These are phyloP conservation scores for Entosphenus tridentatus DNA, from an alignment of 2,113 vertebrate genomes.

Conservation along the genomic window DNA sequence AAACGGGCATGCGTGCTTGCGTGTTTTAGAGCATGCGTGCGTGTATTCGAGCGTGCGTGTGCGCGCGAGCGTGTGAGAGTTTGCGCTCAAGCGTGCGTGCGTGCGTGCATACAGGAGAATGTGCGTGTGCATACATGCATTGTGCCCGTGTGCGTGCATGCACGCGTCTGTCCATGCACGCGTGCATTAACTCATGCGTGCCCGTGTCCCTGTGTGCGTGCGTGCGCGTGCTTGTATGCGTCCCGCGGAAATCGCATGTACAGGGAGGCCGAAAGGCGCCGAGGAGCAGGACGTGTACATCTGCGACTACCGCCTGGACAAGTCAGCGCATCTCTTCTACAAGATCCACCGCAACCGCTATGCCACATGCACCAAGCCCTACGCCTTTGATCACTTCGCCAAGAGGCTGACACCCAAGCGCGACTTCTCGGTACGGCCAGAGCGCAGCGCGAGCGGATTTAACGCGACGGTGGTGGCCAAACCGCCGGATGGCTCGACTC, in stretches of 20 bases:
- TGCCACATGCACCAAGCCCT: slow-evolving; percentile 5
- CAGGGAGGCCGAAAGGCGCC: not conserved
- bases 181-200: not conserved
- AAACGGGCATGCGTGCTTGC: not conserved
- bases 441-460: too few relatives aligned
- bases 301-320: slow-evolving; percentile 5
- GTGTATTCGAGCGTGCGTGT: slow-evolving; percentile 1
- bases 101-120: not conserved
- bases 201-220: not conserved
- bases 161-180: not conserved
- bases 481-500: too few relatives aligned
- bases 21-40: not conserved
- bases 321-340: not conserved
- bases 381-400: slow-evolving; percentile 2
- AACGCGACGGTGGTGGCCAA: too few relatives aligned
- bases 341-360: slow-evolving; percentile 6
- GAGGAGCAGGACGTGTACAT: not conserved
- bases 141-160: not conserved
- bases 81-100: not conserved
- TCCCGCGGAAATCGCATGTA: not conserved
- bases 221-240: not conserved
- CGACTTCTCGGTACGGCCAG: not conserved
- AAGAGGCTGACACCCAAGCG: slow-evolving; percentile 4
- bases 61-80: not conserved
- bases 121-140: not conserved